Evolutionary conservation across 2,797 vertebrate genomes (phyloP).

Genomic region (Centropyge bicolor): DNA sequence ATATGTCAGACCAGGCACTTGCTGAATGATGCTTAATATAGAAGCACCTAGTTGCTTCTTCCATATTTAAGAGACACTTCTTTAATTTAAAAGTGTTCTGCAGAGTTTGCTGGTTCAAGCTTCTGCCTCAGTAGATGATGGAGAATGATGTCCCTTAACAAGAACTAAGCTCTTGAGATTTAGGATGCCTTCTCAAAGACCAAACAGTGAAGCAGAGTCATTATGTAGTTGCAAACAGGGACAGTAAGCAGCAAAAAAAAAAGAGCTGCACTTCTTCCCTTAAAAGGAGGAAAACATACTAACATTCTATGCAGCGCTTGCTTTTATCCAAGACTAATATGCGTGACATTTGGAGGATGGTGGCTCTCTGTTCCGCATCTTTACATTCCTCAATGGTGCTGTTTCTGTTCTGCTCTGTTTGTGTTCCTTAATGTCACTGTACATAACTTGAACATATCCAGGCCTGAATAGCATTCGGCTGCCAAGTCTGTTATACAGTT

Average conservation of each 20-base stretch:
- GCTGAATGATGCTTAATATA: not conserved
- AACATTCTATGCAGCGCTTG: not conserved
- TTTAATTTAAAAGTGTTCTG: not conserved
- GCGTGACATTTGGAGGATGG: slow-evolving; percentile 38
- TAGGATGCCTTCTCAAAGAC: slow-evolving; percentile 12
- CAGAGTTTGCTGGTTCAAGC: not conserved
- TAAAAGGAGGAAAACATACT: slow-evolving; percentile 30
- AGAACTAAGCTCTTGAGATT: slow-evolving; percentile 17
- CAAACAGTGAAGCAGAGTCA: slow-evolving; percentile 9
- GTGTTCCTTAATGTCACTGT: slow-evolving; percentile 34
- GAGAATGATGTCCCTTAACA: slow-evolving; percentile 14
- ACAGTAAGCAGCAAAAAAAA: slow-evolving; percentile 1
- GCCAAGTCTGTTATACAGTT: slow-evolving; percentile 23
- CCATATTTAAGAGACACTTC: slow-evolving; percentile 1
- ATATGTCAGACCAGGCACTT: not conserved
- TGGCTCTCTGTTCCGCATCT: slow-evolving; percentile 39
- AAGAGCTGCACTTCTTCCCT: slow-evolving; percentile 15
- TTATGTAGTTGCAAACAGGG: slow-evolving; percentile 6
- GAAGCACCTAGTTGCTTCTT: not conserved
- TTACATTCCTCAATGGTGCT: slow-evolving; percentile 31
- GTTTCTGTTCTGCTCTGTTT: slow-evolving; percentile 41
- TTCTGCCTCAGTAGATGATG: not conserved
- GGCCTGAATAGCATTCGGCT: slow-evolving; percentile 19
- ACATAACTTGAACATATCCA: slow-evolving; percentile 43
- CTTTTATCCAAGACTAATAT: slow-evolving; percentile 36